These are phyloP conservation scores for Archegozetes longisetosus DNA, from an alignment of 1,140 invertebrate species.

Conservation along the genomic window DNA sequence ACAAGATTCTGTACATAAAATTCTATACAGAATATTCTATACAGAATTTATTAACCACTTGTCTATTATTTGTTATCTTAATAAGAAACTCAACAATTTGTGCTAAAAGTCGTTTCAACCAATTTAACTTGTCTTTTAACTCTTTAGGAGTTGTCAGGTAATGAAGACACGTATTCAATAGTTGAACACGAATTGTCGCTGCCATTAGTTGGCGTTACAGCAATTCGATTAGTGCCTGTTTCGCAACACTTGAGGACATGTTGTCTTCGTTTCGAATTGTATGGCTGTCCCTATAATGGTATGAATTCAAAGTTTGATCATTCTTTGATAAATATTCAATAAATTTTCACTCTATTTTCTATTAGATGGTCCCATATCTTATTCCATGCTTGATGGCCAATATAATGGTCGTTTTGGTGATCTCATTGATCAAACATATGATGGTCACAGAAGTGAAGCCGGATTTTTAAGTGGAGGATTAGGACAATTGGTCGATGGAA, in stretches of 20 bases:
- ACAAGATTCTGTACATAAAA: no score
- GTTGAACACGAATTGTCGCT: slow-evolving; percentile 49
- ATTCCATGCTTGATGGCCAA: slow-evolving; percentile 67
- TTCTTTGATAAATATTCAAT: no score
- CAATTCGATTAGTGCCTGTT: slow-evolving; percentile 62
- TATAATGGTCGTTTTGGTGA: slow-evolving; percentile 52
- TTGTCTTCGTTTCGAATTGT: slow-evolving; percentile 67
- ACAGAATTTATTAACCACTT: no score
- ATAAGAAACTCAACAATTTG: no score
- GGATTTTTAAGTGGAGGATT: slow-evolving; percentile 53
- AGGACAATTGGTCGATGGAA: slow-evolving; percentile 74
- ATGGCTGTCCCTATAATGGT: slow-evolving; percentile 60
- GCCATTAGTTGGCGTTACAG: slow-evolving; percentile 55
- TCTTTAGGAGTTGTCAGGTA: slow-evolving; percentile 52
- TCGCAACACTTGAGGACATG: slow-evolving; percentile 62
- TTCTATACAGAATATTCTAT: no score
- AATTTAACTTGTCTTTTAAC: no score
- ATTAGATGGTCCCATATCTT: slow-evolving; percentile 58
- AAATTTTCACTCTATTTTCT: no score
- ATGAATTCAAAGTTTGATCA: no score
- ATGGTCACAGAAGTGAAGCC: slow-evolving; percentile 55
- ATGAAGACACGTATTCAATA: slow-evolving; percentile 62
- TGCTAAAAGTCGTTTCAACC: no score
- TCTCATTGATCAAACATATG: slow-evolving; percentile 78
- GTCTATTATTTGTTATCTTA: no score